Percentiles rank a stretch among this genome's conserved stretches.
Conservation (phyloP, 2,888 invertebrate genomes). For the Caenorhabditis angaria region DNA sequence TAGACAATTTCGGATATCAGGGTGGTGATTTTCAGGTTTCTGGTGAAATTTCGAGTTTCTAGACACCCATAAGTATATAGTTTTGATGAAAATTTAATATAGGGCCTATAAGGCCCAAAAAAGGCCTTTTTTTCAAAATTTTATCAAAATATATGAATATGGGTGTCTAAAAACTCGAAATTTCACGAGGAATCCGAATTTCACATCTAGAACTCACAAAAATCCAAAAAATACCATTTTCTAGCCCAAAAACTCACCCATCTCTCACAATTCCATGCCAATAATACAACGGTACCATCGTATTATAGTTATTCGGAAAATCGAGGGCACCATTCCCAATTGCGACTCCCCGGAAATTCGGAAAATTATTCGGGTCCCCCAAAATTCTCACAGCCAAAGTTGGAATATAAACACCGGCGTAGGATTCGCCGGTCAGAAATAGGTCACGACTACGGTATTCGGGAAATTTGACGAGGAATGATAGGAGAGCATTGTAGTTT, state of each 20-base stretch:
- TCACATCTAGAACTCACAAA: no score
- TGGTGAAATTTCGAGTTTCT: no score
- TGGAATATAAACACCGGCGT: conserved; percentile 74
- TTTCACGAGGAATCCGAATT: no score
- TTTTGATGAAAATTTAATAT: no score
- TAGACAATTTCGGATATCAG: no score
- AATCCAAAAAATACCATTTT: no score
- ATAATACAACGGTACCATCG: conserved; percentile 63
- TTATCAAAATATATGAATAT: no score
- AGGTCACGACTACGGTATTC: conserved; percentile 73
- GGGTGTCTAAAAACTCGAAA: no score
- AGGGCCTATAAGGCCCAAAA: no score
- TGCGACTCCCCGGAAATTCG: conserved; percentile 73
- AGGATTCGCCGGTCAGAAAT: conserved; percentile 74
- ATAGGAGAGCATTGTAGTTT: conserved; percentile 73
- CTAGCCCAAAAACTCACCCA: conserved; percentile 27
- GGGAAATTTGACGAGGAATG: conserved; percentile 74
- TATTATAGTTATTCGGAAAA: conserved; percentile 58
- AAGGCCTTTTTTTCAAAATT: no score
- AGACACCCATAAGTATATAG: no score
- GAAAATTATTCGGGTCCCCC: conserved; percentile 51
- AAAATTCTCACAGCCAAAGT: conserved; percentile 51
- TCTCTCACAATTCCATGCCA: conserved; percentile 62
- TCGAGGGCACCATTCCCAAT: conserved; percentile 75
- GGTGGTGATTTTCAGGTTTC: no score